Evolutionary conservation across 2,888 invertebrate species (phyloP), one percentile per base, ranked within the genome.

Genomic region (Leptopilina syphax): DNA sequence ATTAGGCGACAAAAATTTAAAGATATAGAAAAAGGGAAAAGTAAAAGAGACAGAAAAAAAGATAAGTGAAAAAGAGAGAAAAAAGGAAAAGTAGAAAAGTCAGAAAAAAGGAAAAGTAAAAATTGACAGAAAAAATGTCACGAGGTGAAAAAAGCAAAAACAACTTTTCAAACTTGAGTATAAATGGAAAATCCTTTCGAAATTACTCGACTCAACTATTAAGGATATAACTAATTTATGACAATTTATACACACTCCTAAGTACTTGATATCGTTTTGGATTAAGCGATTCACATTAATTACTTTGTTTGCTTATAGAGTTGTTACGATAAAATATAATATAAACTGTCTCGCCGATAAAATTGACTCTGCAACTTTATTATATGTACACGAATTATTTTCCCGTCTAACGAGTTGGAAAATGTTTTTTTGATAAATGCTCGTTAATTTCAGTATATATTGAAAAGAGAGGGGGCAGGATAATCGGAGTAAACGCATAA

Each of bases 401-500:
- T 73, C 57, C 41, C 18, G 57, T 57, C 9, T 57, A 73, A 73
- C n/a, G 34, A 54, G 70, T 54, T 70, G 50, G 34, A 27, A 54
- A 54, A 54, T 27, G 13, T 70, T 27, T 70, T 54, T 50, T 54
- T 70, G 70, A 70, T 70, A 70, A 70, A 70, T 70, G 54, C 54
- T 24, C 70, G 50, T 54, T 73, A 41, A 73, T 60, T 60, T 34
- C 4, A 34, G 44, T 44, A 34, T 34, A 34, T 34, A 34, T 34
- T 4, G 4, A 34, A 34, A 34, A 34, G 44, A 44, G 44, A 44
- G 44, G 44, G 44, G 44, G 44, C 1, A 44, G 7, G 44, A 73
- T 73, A 73, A 73, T 73, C 73, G 34, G 57, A 10, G 34, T 73
- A 73, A 73, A 34, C 73, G n/a, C n/a, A 60, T 50, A 57, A n/a